phyloP scores from a whole-genome alignment of 2,888 invertebrate species.

The Sinohyriopsis cumingii region DNA sequence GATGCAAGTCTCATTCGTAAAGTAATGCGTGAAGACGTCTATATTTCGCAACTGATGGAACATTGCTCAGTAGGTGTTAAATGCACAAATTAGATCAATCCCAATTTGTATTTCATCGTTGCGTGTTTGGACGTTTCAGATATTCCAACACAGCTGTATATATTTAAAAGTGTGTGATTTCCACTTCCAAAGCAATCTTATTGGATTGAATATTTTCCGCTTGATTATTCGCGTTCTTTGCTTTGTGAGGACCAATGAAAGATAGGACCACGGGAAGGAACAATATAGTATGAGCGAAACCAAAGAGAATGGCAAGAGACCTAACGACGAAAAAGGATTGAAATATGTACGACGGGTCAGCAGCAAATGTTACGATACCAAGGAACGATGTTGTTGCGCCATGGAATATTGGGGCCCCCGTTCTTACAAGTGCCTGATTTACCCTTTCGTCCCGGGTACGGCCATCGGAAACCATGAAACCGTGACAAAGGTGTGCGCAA shows the following conservation, averaged over 20 bases:
- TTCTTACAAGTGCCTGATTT: constrained; percentile 31
- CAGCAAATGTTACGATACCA: constrained; percentile 43
- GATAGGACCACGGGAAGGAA: constrained; percentile 50
- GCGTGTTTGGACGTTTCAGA: too few relatives aligned
- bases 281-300: constrained; percentile 45
- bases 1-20: too few relatives aligned
- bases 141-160: too few relatives aligned
- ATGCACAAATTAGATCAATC: too few relatives aligned
- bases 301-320: constrained; percentile 49
- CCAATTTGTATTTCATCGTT: too few relatives aligned
- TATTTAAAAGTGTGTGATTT: too few relatives aligned
- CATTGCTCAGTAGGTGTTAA: too few relatives aligned
- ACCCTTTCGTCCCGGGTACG: constrained; percentile 25
- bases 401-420: constrained; percentile 51
- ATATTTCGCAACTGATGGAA: too few relatives aligned
- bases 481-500: constrained; percentile 55
- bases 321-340: constrained; percentile 54
- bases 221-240: too few relatives aligned
- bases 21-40: too few relatives aligned
- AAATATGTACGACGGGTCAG: constrained; percentile 53
- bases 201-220: too few relatives aligned
- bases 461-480: constrained; percentile 38
- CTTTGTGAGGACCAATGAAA: constrained; percentile 10
- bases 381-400: constrained; percentile 52
- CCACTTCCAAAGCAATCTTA: too few relatives aligned